Conservation (phyloP, 2,113 vertebrate genomes). For the Ammodytes dubius region DNA sequence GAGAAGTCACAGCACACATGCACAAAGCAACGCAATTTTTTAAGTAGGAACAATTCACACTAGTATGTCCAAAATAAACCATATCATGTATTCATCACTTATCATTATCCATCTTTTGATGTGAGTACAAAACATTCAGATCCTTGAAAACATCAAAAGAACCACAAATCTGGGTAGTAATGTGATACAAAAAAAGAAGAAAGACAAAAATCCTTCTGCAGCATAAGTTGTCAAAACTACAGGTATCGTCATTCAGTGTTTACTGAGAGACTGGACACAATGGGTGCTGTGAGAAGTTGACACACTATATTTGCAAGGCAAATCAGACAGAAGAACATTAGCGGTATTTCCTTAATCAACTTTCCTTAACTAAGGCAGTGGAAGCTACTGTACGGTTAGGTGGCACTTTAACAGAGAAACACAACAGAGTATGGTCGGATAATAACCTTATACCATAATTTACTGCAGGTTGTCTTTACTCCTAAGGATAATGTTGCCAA, state of each 20-base stretch:
- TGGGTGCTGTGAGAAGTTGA: neutral
- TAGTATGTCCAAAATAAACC: neutral
- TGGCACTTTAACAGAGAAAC: neutral
- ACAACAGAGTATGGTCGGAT: neutral
- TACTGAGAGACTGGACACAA: neutral
- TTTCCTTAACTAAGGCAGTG: neutral
- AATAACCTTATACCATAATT: too few relatives aligned
- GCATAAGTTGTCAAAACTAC: too few relatives aligned
- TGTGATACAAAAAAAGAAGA: neutral
- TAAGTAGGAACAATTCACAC: neutral
- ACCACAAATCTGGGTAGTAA: neutral
- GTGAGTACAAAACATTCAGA: neutral
- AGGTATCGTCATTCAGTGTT: neutral
- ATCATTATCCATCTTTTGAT: neutral
- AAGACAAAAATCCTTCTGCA: neutral
- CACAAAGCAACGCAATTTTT: too few relatives aligned
- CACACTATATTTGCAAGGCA: conserved; percentile 56
- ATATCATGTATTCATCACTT: neutral
- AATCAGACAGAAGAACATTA: conserved; percentile 18
- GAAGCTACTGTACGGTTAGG: too few relatives aligned
- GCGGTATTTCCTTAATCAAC: neutral
- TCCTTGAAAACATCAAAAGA: too few relatives aligned
- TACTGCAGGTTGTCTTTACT: neutral
- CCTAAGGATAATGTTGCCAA: conserved; percentile 10
- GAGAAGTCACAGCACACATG: neutral